A percentile compares a stretch with the other conserved stretches of the same genome.
Evolutionary conservation across 2,113 vertebrate genomes (phyloP).

Genomic region (Xiphias gladius): DNA sequence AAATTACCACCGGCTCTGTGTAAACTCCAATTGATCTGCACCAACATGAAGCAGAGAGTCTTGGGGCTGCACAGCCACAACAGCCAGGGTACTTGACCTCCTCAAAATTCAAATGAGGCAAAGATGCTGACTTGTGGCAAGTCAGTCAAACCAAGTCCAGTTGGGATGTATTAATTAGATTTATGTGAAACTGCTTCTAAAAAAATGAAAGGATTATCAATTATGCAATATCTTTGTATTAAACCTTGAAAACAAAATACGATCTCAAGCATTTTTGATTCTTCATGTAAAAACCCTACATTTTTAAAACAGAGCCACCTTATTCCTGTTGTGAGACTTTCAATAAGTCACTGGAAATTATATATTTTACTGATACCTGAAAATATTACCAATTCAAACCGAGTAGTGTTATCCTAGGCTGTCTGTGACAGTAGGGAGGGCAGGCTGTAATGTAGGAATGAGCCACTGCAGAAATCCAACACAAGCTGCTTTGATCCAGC

Average conservation of each 20-base stretch:
- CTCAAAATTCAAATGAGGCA: background rate
- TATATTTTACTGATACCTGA: background rate
- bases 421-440: background rate
- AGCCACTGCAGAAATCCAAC: slow-evolving; percentile 50
- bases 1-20: no score
- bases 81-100: background rate
- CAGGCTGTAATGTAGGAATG: background rate
- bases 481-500: slow-evolving; percentile 48
- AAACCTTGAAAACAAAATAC: background rate
- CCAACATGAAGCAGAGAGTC: background rate
- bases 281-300: background rate
- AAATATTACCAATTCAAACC: background rate
- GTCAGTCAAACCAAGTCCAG: no score
- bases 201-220: background rate
- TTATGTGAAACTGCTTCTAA: background rate
- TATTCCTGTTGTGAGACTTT: background rate
- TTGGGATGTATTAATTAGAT: background rate
- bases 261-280: background rate
- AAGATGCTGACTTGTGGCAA: background rate
- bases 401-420: background rate
- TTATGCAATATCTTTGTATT: no score
- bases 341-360: background rate
- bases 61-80: no score
- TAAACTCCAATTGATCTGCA: no score
- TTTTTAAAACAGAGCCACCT: background rate